These are phyloP conservation scores for Minunthozetes semirufus DNA, from an alignment of 2,888 invertebrate genomes.

Conservation along the genomic window DNA sequence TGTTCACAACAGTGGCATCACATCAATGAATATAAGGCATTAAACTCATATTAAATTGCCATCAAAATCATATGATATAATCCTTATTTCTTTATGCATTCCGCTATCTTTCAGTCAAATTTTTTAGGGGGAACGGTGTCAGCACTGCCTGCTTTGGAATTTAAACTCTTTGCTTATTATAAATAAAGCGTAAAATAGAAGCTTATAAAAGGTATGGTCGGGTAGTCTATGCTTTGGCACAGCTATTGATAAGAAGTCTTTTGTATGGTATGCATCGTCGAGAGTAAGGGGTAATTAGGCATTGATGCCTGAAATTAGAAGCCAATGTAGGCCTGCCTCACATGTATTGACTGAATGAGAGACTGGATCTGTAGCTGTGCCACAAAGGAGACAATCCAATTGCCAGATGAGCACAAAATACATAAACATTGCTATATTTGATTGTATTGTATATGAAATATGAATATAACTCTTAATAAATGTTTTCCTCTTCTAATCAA, in stretches of 20 bases:
- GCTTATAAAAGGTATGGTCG: background rate
- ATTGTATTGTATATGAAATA: too few species aligned
- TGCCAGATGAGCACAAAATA: too few species aligned
- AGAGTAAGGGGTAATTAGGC: constrained; percentile 3
- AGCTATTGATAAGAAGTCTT: constrained; percentile 1
- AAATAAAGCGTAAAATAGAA: background rate
- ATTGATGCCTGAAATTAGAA: constrained; percentile 1
- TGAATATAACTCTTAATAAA: too few species aligned
- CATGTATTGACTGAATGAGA: background rate
- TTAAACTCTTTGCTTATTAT: background rate
- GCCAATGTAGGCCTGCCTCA: too few species aligned
- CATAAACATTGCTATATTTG: too few species aligned
- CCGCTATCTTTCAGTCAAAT: background rate
- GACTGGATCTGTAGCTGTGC: too few species aligned
- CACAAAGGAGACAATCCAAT: background rate
- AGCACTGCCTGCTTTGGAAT: too few species aligned
- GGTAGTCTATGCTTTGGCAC: too few species aligned
- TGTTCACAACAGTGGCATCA: too few species aligned
- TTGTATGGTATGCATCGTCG: background rate
- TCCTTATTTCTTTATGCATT: background rate
- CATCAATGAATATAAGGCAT: background rate
- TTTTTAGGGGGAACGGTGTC: too few species aligned
- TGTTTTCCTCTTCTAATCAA: too few species aligned
- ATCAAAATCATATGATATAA: background rate
- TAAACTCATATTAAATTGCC: background rate